These are phyloP conservation scores for Penaeus chinensis DNA, from an alignment of 1,140 invertebrate genomes.

Conservation along the genomic window DNA sequence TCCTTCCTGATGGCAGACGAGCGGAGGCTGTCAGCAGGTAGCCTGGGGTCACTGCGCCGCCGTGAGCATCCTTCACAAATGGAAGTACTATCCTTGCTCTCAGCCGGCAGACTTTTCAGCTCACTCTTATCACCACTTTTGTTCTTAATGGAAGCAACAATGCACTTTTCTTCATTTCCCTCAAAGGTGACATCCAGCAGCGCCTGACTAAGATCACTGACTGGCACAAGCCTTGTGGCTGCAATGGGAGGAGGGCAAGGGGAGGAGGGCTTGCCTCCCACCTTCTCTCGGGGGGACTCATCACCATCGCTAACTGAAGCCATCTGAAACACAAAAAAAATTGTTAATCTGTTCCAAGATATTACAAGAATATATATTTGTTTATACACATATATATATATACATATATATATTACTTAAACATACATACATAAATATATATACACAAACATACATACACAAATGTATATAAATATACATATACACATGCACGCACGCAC, in stretches of 20 bases:
- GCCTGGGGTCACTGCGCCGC: slow-evolving; percentile 5
- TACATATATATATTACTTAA: too few species aligned
- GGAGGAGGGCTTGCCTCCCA: not conserved
- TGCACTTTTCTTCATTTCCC: not conserved
- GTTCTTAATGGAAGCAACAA: not conserved
- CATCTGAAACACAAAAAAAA: slow-evolving; percentile 43
- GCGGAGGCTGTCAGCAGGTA: not conserved
- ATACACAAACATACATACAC: too few species aligned
- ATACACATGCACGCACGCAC: too few species aligned
- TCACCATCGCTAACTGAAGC: slow-evolving; percentile 43
- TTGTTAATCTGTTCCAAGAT: too few species aligned
- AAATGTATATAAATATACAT: too few species aligned
- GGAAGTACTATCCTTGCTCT: not conserved
- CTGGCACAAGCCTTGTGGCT: slow-evolving; percentile 36
- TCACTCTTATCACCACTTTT: slow-evolving; percentile 19
- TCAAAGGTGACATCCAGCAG: slow-evolving; percentile 25
- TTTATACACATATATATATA: not conserved
- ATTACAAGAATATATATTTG: not conserved
- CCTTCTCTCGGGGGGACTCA: slow-evolving; percentile 14
- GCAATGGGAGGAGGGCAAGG: not conserved
- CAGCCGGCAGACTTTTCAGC: not conserved
- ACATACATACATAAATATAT: too few species aligned
- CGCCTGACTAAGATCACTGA: slow-evolving; percentile 12
- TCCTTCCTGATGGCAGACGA: not conserved
- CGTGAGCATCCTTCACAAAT: slow-evolving; percentile 36